Conservation (phyloP, 2,888 invertebrate genomes). For the Salticus scenicus region DNA sequence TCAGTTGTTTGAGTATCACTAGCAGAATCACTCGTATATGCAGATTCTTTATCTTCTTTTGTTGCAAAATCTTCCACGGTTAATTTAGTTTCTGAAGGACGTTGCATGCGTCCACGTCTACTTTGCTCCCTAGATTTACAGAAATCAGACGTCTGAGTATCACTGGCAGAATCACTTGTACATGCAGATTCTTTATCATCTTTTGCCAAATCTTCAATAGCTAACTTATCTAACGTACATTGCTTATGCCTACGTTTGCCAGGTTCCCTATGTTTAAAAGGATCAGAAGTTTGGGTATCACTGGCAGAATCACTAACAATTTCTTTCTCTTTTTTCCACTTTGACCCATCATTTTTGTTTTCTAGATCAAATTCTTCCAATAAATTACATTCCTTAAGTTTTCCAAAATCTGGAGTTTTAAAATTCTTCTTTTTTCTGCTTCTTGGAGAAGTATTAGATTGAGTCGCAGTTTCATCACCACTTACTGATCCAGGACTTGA, state of each 20-base stretch:
- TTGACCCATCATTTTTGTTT: slow-evolving; percentile 32
- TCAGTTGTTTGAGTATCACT: too few species aligned
- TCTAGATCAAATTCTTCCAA: slow-evolving; percentile 2
- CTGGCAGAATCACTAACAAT: slow-evolving; percentile 51
- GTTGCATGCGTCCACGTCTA: slow-evolving; percentile 31
- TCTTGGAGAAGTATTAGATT: slow-evolving; percentile 26
- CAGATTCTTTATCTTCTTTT: too few species aligned
- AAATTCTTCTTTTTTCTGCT: slow-evolving; percentile 1
- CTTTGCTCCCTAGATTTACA: slow-evolving; percentile 32
- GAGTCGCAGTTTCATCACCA: slow-evolving; percentile 34
- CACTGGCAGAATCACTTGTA: slow-evolving; percentile 55
- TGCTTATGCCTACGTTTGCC: slow-evolving; percentile 32
- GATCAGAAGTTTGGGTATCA: slow-evolving; percentile 24
- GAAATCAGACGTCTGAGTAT: slow-evolving; percentile 8
- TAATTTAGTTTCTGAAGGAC: slow-evolving; percentile 16
- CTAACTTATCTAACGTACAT: slow-evolving; percentile 22
- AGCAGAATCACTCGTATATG: too few species aligned
- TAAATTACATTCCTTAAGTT: slow-evolving; percentile 21
- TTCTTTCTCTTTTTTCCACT: slow-evolving; percentile 43
- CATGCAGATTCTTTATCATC: too few species aligned
- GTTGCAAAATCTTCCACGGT: neutral
- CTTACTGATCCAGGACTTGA: slow-evolving; percentile 56
- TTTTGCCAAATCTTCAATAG: too few species aligned
- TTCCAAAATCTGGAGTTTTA: slow-evolving; percentile 15
- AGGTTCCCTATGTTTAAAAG: slow-evolving; percentile 25